Percentiles rank a stretch among this genome's conserved stretches.
These are phyloP conservation scores for Myotis yumanensis DNA, from an alignment of 2,113 vertebrate species.

Conservation along the genomic window DNA sequence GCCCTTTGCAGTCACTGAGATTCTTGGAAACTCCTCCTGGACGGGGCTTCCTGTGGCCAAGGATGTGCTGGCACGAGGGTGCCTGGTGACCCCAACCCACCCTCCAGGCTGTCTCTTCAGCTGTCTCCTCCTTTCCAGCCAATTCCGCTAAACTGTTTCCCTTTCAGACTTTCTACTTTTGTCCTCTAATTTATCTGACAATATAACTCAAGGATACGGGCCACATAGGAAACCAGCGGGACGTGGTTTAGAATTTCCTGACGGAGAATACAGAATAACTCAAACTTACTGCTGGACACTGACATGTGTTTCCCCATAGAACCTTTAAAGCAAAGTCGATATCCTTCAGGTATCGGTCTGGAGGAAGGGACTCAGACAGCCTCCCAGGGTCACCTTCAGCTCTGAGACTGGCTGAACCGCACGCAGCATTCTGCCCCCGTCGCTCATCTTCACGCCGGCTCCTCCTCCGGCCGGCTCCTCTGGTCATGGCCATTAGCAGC, in stretches of 20 bases:
- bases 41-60: no score
- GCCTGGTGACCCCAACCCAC: background rate
- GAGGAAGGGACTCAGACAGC: conserved; percentile 68
- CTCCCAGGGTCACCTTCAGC: conserved; percentile 19
- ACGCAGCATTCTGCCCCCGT: fast-evolving
- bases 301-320: conserved; percentile 40
- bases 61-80: fast-evolving
- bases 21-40: background rate
- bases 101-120: background rate
- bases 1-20: background rate
- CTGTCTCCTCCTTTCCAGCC: background rate
- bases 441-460: fast-evolving
- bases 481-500: background rate
- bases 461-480: background rate
- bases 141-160: conserved; percentile 6
- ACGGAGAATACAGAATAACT: conserved; percentile 57
- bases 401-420: background rate
- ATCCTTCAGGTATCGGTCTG: conserved; percentile 35
- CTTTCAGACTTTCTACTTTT: conserved; percentile 45
- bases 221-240: conserved; percentile 58
- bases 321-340: conserved; percentile 59
- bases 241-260: conserved; percentile 66
- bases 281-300: background rate
- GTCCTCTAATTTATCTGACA: conserved; percentile 57
- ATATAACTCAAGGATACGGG: conserved; percentile 1